phyloP scores from a whole-genome alignment of 2,113 vertebrate genomes.

The Scolopax mira region DNA sequence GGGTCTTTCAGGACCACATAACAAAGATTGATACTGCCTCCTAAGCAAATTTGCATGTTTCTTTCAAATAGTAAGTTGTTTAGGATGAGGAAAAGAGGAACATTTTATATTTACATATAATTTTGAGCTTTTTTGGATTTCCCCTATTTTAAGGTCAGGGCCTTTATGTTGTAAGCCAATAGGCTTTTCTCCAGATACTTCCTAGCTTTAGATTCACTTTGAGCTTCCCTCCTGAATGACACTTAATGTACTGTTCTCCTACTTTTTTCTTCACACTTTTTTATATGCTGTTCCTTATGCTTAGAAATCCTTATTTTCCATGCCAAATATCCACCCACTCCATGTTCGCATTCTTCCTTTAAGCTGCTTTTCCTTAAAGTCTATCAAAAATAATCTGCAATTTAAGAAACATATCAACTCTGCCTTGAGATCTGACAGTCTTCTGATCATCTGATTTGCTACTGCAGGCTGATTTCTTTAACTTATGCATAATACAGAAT shows the following conservation, averaged over 20 bases:
- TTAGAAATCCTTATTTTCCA: background rate
- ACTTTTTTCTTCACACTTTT: background rate
- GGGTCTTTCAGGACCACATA: background rate
- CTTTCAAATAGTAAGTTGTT: background rate
- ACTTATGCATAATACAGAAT: background rate
- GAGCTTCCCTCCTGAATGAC: background rate
- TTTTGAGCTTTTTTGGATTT: background rate
- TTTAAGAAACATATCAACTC: background rate
- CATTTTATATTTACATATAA: accelerated
- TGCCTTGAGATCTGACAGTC: background rate
- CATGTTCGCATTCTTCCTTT: background rate
- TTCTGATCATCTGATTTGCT: background rate
- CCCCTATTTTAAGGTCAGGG: background rate
- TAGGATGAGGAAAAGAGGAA: background rate
- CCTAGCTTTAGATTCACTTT: background rate
- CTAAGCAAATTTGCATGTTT: background rate
- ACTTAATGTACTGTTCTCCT: background rate
- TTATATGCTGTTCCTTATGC: background rate
- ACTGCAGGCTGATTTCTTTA: background rate
- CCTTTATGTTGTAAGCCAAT: background rate
- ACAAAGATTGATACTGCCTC: background rate
- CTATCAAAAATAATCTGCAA: background rate
- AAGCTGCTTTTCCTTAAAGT: background rate
- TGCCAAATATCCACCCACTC: constrained; percentile 19
- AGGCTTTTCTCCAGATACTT: background rate